phyloP scores from a whole-genome alignment of 2,888 invertebrate species.

The Chaetogeoica ovagalla region DNA sequence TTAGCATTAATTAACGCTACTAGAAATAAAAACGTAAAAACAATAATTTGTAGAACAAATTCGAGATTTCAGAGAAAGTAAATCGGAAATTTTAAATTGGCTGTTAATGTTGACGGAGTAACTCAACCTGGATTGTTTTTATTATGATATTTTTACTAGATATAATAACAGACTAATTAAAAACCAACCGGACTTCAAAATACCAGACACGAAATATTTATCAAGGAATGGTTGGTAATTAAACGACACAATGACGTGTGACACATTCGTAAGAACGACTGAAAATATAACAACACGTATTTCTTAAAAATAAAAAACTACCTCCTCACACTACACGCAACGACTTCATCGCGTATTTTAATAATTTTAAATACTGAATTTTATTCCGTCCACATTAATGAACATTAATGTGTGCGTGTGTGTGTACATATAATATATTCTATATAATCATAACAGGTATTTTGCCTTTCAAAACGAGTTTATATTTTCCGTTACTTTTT shows the following conservation, averaged over 20 bases:
- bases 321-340: neutral
- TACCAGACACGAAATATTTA: neutral
- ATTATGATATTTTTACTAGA: too few relatives aligned
- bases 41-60: neutral
- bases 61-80: too few relatives aligned
- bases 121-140: constrained; percentile 2
- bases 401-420: too few relatives aligned
- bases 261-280: too few relatives aligned
- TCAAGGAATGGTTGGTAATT: neutral
- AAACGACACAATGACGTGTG: neutral
- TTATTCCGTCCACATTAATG: neutral
- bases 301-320: neutral
- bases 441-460: neutral
- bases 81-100: neutral
- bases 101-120: neutral
- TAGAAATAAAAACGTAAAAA: neutral
- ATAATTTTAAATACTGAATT: neutral
- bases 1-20: neutral
- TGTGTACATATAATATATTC: neutral
- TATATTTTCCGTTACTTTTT: constrained; percentile 9
- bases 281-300: neutral
- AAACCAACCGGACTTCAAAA: too few relatives aligned
- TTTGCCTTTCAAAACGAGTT: constrained; percentile 10
- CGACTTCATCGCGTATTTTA: neutral
- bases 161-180: too few relatives aligned